Percentiles rank a stretch among this genome's conserved stretches.
These are phyloP conservation scores for Diogma glabrata DNA, from an alignment of 2,888 invertebrate genomes.

Conservation along the genomic window DNA sequence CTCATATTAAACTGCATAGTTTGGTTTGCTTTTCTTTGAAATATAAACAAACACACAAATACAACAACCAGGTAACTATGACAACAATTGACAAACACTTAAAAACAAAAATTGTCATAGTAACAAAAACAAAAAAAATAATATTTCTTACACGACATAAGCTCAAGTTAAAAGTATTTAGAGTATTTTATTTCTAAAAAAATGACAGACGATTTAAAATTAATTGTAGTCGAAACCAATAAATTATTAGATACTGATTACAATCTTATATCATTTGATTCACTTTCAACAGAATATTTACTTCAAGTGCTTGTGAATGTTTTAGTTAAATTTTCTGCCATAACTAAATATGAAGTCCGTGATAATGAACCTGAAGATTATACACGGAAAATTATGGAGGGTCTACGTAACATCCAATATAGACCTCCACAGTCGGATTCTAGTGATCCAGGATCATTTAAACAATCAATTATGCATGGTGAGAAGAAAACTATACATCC, in stretches of 20 bases:
- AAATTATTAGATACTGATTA: slow-evolving; percentile 57
- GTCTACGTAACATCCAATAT: slow-evolving; percentile 68
- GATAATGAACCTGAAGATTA: slow-evolving; percentile 67
- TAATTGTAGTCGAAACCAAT: slow-evolving; percentile 61
- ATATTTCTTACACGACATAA: no score
- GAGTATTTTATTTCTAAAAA: no score
- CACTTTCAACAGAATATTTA: slow-evolving; percentile 59
- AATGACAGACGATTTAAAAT: slow-evolving; percentile 57
- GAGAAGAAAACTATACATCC: slow-evolving; percentile 65
- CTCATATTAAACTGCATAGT: no score
- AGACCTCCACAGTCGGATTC: slow-evolving; percentile 45
- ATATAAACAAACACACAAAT: no score
- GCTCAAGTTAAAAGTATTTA: no score
- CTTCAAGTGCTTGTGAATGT: slow-evolving; percentile 68
- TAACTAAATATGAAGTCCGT: slow-evolving; percentile 57
- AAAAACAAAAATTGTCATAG: no score
- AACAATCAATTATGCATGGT: slow-evolving; percentile 44
- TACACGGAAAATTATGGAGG: slow-evolving; percentile 56
- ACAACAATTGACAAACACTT: no score
- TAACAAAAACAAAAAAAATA: no score
- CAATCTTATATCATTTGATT: slow-evolving; percentile 77
- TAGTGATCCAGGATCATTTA: slow-evolving; percentile 36
- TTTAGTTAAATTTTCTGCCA: slow-evolving; percentile 56
- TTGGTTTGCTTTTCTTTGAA: no score
- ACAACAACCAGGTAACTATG: no score